Conservation (phyloP, 2,113 vertebrate species). For the Boulengeromyrus knoepffleri region DNA sequence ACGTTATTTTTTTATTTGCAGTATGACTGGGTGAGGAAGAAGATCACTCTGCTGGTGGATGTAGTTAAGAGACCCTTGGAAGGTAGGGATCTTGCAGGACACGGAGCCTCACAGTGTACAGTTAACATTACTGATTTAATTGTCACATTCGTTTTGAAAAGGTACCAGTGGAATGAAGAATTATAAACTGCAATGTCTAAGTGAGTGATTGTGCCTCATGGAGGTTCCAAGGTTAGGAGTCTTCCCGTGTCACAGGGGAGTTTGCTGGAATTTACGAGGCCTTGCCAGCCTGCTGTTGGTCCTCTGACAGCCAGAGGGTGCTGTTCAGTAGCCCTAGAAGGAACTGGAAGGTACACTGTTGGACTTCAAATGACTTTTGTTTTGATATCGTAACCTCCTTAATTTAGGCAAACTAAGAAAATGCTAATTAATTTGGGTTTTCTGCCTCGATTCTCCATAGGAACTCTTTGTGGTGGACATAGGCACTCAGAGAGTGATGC, state of each 20-base stretch:
- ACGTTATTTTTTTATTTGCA: constrained; percentile 31
- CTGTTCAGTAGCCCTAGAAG: constrained; percentile 38
- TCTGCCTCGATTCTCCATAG: not conserved
- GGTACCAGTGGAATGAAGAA: not conserved
- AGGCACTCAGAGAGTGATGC: constrained; percentile 20
- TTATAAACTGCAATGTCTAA: not conserved
- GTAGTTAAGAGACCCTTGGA: constrained; percentile 51
- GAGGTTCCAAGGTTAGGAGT: not conserved
- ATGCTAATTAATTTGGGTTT: not conserved
- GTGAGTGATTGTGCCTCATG: not conserved
- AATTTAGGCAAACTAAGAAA: not conserved
- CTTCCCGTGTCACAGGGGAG: constrained; percentile 16
- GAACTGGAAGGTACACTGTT: constrained; percentile 38
- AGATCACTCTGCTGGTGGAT: constrained; percentile 52
- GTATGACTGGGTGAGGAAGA: constrained; percentile 54
- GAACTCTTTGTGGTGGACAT: constrained; percentile 37
- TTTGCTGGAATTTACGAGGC: constrained; percentile 40
- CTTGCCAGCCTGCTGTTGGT: constrained; percentile 47
- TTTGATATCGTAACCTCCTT: not conserved
- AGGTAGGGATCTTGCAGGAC: constrained; percentile 36
- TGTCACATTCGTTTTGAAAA: not conserved
- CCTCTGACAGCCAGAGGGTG: constrained; percentile 44
- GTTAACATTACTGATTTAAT: not conserved
- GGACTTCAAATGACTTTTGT: not conserved
- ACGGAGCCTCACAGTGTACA: not conserved